A percentile compares a stretch with the other conserved stretches of the same genome.
Conservation (phyloP, 2,113 vertebrate genomes). For the Dasypus novemcinctus region DNA sequence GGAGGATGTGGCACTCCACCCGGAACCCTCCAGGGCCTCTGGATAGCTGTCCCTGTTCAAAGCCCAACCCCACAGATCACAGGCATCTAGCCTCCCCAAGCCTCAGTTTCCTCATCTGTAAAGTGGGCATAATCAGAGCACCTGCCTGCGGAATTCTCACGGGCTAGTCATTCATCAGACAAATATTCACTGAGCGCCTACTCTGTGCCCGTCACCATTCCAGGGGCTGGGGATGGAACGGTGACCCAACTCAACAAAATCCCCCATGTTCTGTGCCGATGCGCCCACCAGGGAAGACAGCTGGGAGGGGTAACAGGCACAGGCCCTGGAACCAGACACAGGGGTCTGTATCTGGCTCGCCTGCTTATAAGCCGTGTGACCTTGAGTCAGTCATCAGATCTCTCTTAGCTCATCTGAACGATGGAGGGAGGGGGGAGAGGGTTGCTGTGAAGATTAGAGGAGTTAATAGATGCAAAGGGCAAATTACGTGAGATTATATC, state of each 20-base stretch:
- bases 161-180: not conserved
- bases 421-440: not conserved
- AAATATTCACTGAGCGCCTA: not conserved
- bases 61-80: not conserved
- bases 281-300: fast-evolving
- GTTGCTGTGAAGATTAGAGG: fast-evolving
- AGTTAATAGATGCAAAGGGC: not conserved
- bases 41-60: not conserved
- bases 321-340: not conserved
- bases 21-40: not conserved
- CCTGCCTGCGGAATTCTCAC: fast-evolving
- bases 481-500: not conserved
- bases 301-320: fast-evolving
- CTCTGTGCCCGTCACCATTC: not conserved
- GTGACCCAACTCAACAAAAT: not conserved
- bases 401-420: not conserved
- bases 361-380: not conserved
- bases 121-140: not conserved
- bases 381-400: not conserved
- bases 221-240: not conserved
- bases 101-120: not conserved
- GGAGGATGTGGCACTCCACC: not conserved
- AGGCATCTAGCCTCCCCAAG: fast-evolving
- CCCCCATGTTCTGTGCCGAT: not conserved
- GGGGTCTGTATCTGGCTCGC: not conserved